phyloP scores from a whole-genome alignment of 2,888 invertebrate species.

The Cryptops parisi region DNA sequence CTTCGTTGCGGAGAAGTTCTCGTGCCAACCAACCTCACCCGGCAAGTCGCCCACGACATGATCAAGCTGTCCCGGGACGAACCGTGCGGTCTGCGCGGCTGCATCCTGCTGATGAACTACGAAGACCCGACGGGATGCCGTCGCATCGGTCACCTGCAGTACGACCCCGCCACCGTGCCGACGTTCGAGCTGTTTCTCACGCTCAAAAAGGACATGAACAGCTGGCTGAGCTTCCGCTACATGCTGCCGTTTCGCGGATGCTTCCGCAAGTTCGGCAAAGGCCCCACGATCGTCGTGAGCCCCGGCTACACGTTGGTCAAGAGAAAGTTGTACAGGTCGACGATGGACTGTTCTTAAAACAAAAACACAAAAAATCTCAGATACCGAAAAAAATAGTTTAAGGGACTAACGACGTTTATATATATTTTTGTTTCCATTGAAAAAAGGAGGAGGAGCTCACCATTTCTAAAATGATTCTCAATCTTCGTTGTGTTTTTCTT shows the following conservation, averaged over 20 bases:
- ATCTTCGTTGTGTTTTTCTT: too few species aligned
- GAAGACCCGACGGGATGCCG: conserved; percentile 48
- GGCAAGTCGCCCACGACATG: conserved; percentile 61
- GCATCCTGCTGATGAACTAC: conserved; percentile 68
- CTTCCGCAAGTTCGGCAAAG: conserved; percentile 65
- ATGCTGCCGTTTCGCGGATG: conserved; percentile 41
- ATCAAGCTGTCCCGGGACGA: conserved; percentile 71
- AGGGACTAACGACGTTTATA: too few species aligned
- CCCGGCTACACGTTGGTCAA: conserved; percentile 77
- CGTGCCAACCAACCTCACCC: conserved; percentile 65
- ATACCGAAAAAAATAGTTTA: too few species aligned
- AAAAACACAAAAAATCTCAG: too few species aligned
- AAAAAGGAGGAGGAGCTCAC: too few species aligned
- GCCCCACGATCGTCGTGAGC: conserved; percentile 77
- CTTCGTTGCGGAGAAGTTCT: conserved; percentile 71
- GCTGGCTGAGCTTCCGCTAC: conserved; percentile 77
- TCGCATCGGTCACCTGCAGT: conserved; percentile 64
- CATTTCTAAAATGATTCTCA: too few species aligned
- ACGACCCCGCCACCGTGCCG: conserved; percentile 71
- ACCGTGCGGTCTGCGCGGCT: conserved; percentile 73
- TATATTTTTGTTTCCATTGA: too few species aligned
- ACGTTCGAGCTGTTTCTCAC: conserved; percentile 83
- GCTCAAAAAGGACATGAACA: conserved; percentile 67
- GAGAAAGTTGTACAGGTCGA: conserved; percentile 72
- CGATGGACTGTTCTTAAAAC: too few species aligned